Evolutionary conservation across 1,140 invertebrate species (phyloP).

Genomic region (Theocolax elegans): DNA sequence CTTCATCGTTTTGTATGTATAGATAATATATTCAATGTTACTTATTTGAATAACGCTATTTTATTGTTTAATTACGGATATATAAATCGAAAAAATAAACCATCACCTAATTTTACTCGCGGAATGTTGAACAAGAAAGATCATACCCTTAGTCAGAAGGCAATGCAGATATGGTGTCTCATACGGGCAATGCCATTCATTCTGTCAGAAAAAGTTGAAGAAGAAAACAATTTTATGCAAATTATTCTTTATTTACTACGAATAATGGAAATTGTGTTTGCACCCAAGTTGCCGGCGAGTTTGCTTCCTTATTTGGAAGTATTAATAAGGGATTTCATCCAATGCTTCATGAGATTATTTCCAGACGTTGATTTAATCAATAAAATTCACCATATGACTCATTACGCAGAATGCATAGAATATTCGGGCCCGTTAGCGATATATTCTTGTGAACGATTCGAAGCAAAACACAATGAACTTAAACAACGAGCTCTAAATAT

Average conservation of each 20-base stretch:
- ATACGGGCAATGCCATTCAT: conserved; percentile 32
- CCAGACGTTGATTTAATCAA: conserved; percentile 18
- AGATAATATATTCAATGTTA: neutral
- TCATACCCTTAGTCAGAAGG: conserved; percentile 23
- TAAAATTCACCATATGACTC: conserved; percentile 31
- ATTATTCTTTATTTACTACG: neutral
- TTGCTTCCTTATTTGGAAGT: conserved; percentile 8
- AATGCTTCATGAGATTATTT: conserved; percentile 20
- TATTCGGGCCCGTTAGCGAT: conserved; percentile 2
- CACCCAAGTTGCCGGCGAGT: neutral
- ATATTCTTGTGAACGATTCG: conserved; percentile 30
- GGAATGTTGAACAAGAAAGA: too few relatives aligned
- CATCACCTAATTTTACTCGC: neutral
- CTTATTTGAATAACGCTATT: neutral
- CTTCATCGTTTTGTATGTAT: neutral
- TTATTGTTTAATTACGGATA: neutral
- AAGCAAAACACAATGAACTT: conserved; percentile 28
- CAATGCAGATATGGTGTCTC: conserved; percentile 39
- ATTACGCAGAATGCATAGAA: conserved; percentile 20
- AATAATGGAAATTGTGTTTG: conserved; percentile 30
- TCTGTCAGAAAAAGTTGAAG: conserved; percentile 24
- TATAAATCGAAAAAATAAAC: neutral
- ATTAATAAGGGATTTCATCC: conserved; percentile 9
- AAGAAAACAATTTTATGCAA: conserved; percentile 13
- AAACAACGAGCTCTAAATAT: conserved; percentile 37